These are phyloP conservation scores for Lissocephala sabroskyi DNA, from an alignment of 2,888 invertebrate genomes.

Conservation along the genomic window DNA sequence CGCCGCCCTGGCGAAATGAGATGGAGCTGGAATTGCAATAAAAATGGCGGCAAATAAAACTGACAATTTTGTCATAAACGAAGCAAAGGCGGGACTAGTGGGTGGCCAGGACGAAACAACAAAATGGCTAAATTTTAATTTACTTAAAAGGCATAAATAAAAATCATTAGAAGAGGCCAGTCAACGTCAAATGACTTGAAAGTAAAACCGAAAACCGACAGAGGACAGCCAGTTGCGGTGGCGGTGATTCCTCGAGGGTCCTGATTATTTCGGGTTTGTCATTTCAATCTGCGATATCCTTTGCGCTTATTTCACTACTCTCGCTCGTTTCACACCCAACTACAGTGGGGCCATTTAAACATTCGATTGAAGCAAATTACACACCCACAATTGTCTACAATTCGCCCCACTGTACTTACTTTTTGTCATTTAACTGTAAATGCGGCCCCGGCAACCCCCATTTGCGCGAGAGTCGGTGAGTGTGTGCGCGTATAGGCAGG, in stretches of 20 bases:
- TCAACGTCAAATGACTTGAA: too few species aligned
- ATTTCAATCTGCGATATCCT: conserved; percentile 69
- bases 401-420: too few species aligned
- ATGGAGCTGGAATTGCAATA: conserved; percentile 41
- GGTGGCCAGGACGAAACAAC: conserved; percentile 12
- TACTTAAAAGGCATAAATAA: conserved; percentile 59
- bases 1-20: not conserved
- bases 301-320: conserved; percentile 65
- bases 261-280: conserved; percentile 68
- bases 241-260: too few species aligned
- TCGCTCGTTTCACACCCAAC: too few species aligned
- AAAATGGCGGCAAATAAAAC: conserved; percentile 57
- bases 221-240: too few species aligned
- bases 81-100: too few species aligned
- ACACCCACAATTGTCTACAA: too few species aligned
- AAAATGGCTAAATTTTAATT: conserved; percentile 56
- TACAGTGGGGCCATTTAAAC: too few species aligned
- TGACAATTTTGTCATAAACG: conserved; percentile 64
- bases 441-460: not conserved
- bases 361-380: too few species aligned
- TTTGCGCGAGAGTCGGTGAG: conserved; percentile 8
- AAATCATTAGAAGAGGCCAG: conserved; percentile 16
- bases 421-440: too few species aligned
- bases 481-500: conserved; percentile 18
- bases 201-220: not conserved